Percentiles rank a stretch among this genome's conserved stretches.
Evolutionary conservation across 2,888 invertebrate genomes (phyloP).

Genomic region (Piscicola geometra): DNA sequence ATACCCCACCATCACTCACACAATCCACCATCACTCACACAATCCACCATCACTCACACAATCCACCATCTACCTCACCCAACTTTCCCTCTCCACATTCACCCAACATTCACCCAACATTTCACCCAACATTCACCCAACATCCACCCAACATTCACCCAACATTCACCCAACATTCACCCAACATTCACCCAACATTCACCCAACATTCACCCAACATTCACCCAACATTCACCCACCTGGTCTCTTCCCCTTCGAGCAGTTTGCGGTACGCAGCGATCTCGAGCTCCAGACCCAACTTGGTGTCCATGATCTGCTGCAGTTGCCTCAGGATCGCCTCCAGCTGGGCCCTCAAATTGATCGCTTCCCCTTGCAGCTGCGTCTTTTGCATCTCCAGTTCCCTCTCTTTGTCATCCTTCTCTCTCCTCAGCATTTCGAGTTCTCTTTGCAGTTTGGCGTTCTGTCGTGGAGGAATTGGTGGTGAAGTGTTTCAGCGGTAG

Average conservation of each 20-base stretch:
- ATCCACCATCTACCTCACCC: too few species aligned
- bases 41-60: too few species aligned
- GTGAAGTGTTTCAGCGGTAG: background rate
- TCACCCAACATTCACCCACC: constrained; percentile 46
- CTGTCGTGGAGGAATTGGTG: constrained; percentile 37
- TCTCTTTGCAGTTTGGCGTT: constrained; percentile 59
- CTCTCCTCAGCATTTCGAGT: constrained; percentile 57
- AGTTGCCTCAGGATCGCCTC: constrained; percentile 55
- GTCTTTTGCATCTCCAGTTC: constrained; percentile 56
- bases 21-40: too few species aligned
- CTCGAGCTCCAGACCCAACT: constrained; percentile 60
- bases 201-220: background rate
- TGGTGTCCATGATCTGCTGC: constrained; percentile 56
- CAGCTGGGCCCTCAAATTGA: constrained; percentile 53
- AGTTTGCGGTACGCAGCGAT: constrained; percentile 61
- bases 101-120: background rate
- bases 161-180: background rate
- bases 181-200: constrained; percentile 46
- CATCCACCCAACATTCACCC: background rate
- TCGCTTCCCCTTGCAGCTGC: constrained; percentile 51
- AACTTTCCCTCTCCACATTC: too few species aligned
- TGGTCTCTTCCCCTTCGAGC: constrained; percentile 60
- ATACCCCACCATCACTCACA: too few species aligned
- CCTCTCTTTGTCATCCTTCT: constrained; percentile 57
- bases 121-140: too few species aligned